Conservation (phyloP, 2,888 invertebrate genomes). For the Siphlonurus alternatus region DNA sequence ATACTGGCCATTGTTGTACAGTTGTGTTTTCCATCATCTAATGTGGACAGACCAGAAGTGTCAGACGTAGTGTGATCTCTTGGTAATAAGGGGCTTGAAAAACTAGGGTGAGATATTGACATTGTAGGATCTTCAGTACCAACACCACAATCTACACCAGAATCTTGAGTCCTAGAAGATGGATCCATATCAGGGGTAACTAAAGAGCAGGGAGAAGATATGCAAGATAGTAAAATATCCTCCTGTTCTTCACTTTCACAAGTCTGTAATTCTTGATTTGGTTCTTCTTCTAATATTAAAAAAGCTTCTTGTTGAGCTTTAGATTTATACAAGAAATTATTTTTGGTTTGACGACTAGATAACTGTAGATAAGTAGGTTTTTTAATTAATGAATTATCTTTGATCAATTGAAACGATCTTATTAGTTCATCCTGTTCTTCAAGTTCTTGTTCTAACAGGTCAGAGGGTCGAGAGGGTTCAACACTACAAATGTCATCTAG, state of each 20-base stretch:
- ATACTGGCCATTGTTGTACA: background rate
- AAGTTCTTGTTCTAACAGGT: constrained; percentile 31
- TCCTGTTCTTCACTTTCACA: constrained; percentile 8
- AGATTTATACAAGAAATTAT: background rate
- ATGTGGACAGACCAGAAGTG: constrained; percentile 27
- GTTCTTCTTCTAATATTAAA: background rate
- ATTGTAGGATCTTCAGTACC: constrained; percentile 5
- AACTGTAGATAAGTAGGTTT: constrained; percentile 12
- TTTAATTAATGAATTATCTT: constrained; percentile 23
- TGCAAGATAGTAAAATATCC: constrained; percentile 5
- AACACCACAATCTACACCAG: constrained; percentile 7
- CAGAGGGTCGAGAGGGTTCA: constrained; percentile 28
- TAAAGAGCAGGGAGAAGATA: constrained; percentile 6
- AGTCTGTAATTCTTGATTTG: background rate
- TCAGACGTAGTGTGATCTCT: constrained; percentile 30
- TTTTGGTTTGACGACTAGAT: constrained; percentile 28
- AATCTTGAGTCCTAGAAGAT: constrained; percentile 6
- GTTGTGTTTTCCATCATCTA: constrained; percentile 5
- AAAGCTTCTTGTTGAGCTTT: background rate
- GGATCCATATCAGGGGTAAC: constrained; percentile 2
- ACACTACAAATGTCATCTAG: constrained; percentile 20
- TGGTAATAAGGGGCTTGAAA: constrained; percentile 13
- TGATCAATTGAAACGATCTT: constrained; percentile 32
- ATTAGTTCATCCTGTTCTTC: constrained; percentile 35
- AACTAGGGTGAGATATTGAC: constrained; percentile 4